phyloP scores from a whole-genome alignment of 2,797 vertebrate species.

The Nannoperca obscura region DNA sequence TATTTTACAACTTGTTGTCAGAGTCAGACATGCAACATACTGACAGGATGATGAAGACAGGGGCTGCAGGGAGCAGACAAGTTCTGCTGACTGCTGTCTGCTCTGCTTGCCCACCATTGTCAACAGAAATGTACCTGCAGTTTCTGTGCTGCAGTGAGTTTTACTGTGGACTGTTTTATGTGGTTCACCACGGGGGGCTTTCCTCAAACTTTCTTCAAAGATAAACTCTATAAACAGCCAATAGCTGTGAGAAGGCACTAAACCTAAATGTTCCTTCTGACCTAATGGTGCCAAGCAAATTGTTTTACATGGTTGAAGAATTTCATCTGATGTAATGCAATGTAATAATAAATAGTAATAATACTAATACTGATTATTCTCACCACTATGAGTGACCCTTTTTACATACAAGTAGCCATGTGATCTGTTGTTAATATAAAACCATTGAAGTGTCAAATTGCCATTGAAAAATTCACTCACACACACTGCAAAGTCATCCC shows the following conservation, averaged over 20 bases:
- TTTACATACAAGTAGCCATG: neutral
- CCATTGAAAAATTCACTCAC: neutral
- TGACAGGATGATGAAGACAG: constrained; percentile 32
- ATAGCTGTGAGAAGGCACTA: neutral
- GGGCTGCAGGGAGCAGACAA: constrained; percentile 27
- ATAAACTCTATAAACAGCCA: neutral
- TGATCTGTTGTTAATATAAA: neutral
- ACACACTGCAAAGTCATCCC: neutral
- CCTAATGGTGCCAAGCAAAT: neutral
- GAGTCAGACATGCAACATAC: constrained; percentile 23
- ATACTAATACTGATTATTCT: constrained; percentile 1
- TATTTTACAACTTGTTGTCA: constrained; percentile 47
- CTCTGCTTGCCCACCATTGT: constrained; percentile 20
- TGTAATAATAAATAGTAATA: neutral
- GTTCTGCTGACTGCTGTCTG: constrained; percentile 27
- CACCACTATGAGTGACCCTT: neutral
- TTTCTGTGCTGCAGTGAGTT: constrained; percentile 18
- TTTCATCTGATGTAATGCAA: neutral
- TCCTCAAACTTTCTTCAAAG: neutral
- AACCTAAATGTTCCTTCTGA: neutral
- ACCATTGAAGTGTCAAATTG: neutral
- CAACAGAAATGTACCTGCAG: constrained; percentile 13
- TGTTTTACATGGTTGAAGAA: neutral
- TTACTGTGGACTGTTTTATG: neutral
- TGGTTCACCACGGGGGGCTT: neutral